Evolutionary conservation across 2,888 invertebrate species (phyloP), one percentile per base, ranked within the genome.

Genomic region (Penaeus monodon): DNA sequence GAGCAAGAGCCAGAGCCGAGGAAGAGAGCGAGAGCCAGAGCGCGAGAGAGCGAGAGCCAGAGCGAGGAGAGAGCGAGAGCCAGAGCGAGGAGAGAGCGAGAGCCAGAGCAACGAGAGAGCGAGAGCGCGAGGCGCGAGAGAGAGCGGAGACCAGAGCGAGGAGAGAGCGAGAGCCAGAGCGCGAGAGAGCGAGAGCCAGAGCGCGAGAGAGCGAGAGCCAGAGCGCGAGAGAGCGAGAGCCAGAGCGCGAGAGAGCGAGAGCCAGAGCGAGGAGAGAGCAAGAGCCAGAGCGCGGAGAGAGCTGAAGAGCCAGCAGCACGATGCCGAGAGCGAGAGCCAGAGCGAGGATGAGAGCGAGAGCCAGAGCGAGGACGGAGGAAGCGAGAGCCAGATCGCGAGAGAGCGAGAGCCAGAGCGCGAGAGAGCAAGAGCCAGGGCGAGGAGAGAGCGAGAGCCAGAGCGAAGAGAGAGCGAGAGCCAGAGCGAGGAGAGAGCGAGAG

Each of bases 161-260:
- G 12, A 14, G 2, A 14, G 24, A 14, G 12, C 24, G 10, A 3
- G 20, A 27, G 8, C n/a, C n/a, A 3, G 8, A 2, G 8, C n/a
- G n/a, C n/a, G 33, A n/a, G n/a, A 27, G 33, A 29, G 22, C 6
- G 49, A 20, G 29, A 27, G 29, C n/a, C n/a, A 49, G 49, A n/a
- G n/a, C n/a, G n/a, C n/a, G 3, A 49, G 29, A 49, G 44, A 44
- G 44, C 2, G 44, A 44, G 44, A 24, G 44, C n/a, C n/a, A 44
- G 44, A 38, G 22, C n/a, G n/a, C n/a, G 74, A 74, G 73, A 73
- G n/a, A n/a, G n/a, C n/a, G n/a, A n/a, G n/a, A n/a, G n/a, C n/a
- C n/a, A n/a, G n/a, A n/a, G n/a, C n/a, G n/a, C n/a, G 73, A 29
- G 73, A n/a, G 73, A 70, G 73, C 20, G 73, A 73, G 73, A 73